phyloP scores from a whole-genome alignment of 2,888 invertebrate species.

The Tetragonula carbonaria region DNA sequence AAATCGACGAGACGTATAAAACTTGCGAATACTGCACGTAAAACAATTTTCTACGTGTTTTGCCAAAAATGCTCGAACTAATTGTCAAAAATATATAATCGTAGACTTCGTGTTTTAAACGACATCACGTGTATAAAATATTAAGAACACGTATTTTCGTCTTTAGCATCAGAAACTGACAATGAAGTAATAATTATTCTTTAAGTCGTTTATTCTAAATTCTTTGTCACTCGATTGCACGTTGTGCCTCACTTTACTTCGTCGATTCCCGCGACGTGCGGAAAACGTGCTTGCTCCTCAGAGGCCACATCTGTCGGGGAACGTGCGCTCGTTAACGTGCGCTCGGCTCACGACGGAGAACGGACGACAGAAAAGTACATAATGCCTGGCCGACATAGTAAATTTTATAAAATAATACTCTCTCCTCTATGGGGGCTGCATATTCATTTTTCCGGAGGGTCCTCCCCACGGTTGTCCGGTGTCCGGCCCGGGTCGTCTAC shows the following conservation, averaged over 20 bases:
- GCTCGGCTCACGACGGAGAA: slow-evolving; percentile 17
- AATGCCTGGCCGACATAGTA: slow-evolving; percentile 65
- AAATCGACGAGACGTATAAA: neutral
- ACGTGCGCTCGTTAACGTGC: slow-evolving; percentile 36
- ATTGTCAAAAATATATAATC: too few relatives aligned
- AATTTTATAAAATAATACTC: slow-evolving; percentile 77
- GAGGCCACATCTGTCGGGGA: slow-evolving; percentile 25
- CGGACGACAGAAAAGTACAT: slow-evolving; percentile 51
- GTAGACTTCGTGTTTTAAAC: too few relatives aligned
- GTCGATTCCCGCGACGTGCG: neutral
- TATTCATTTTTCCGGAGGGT: slow-evolving; percentile 80
- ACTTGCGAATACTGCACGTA: too few relatives aligned
- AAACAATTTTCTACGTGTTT: too few relatives aligned
- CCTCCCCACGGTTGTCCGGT: slow-evolving; percentile 47
- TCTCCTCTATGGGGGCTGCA: slow-evolving; percentile 72
- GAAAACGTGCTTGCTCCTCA: neutral
- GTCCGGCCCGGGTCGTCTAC: slow-evolving; percentile 69
- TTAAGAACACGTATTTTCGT: neutral
- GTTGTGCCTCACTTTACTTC: neutral
- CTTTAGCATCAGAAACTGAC: neutral
- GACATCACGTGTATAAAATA: neutral
- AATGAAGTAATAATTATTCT: neutral
- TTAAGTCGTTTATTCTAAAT: neutral
- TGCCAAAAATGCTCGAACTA: too few relatives aligned
- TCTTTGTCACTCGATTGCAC: neutral